These are phyloP conservation scores for Atethmia centrago DNA, from an alignment of 2,888 invertebrate species.

Conservation along the genomic window DNA sequence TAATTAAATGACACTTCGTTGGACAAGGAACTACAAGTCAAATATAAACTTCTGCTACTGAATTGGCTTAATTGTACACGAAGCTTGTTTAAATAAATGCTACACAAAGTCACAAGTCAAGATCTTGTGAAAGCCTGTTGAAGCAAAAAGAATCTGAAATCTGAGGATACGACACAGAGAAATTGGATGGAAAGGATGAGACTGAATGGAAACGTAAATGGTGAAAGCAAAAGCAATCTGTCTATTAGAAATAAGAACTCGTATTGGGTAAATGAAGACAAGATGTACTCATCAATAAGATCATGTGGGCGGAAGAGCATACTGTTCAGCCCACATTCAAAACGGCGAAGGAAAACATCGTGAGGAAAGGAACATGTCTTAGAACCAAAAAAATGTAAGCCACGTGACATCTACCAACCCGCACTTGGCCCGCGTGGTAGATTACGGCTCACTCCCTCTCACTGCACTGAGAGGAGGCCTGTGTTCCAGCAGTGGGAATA, in stretches of 20 bases:
- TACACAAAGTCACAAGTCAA: not conserved
- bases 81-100: slow-evolving; percentile 5
- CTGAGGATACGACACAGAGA: not conserved
- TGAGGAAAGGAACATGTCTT: too few relatives aligned
- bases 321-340: slow-evolving; percentile 14
- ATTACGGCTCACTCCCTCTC: too few relatives aligned
- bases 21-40: not conserved
- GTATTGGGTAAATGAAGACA: not conserved
- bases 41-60: not conserved
- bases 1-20: slow-evolving; percentile 37
- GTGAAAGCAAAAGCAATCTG: not conserved
- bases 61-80: not conserved
- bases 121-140: not conserved
- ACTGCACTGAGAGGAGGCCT: too few relatives aligned
- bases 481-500: too few relatives aligned
- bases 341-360: too few relatives aligned
- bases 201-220: not conserved
- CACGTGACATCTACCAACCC: too few relatives aligned
- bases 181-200: not conserved
- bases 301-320: slow-evolving; percentile 6
- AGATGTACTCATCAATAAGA: not conserved
- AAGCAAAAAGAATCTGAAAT: not conserved
- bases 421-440: too few relatives aligned
- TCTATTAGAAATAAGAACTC: too few relatives aligned
- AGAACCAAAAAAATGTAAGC: too few relatives aligned